These are phyloP conservation scores for Genyomyrus donnyi DNA, from an alignment of 2,113 vertebrate genomes.

Conservation along the genomic window DNA sequence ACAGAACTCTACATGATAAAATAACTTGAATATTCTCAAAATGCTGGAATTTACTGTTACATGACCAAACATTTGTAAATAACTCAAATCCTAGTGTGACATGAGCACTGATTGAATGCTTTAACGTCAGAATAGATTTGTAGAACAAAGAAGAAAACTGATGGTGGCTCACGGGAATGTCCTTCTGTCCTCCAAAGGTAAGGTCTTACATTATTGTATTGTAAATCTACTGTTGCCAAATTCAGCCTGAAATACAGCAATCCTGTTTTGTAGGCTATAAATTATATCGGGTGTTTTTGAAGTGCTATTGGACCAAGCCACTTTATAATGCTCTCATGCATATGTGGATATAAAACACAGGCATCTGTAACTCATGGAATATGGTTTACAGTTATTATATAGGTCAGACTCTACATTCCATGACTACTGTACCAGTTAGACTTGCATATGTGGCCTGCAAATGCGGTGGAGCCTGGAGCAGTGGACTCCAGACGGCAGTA, in stretches of 20 bases:
- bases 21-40: background rate
- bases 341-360: constrained; percentile 3
- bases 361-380: constrained; percentile 13
- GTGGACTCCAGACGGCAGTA: background rate
- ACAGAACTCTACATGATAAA: background rate
- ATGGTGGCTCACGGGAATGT: background rate
- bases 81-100: background rate
- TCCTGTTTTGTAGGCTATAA: background rate
- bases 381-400: constrained; percentile 8
- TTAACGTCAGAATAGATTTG: background rate
- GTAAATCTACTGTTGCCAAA: background rate
- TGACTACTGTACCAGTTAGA: constrained; percentile 10
- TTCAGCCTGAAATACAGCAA: background rate
- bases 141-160: background rate
- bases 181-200: too few relatives aligned
- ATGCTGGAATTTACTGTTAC: background rate
- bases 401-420: constrained; percentile 4
- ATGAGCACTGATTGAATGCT: background rate
- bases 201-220: background rate
- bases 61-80: background rate
- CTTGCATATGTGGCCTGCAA: background rate
- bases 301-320: background rate
- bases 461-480: background rate
- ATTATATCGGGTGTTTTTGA: background rate
- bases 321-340: background rate